These are phyloP conservation scores for Columba guinea DNA, from an alignment of 2,797 vertebrate species.

Conservation along the genomic window DNA sequence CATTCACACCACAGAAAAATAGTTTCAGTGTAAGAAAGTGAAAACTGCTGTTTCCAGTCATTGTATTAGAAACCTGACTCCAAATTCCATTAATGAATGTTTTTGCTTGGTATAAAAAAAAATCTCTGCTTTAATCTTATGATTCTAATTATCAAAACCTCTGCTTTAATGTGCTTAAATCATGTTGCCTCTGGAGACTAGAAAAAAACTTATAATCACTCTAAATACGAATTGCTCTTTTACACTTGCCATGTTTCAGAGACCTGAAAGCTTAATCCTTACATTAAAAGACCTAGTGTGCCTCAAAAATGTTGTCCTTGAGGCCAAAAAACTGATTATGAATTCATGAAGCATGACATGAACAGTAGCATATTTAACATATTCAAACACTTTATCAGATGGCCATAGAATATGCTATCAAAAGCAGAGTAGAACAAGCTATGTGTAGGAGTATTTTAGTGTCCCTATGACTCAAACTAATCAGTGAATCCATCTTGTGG, in stretches of 20 bases:
- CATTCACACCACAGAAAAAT: background rate
- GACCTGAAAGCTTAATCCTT: background rate
- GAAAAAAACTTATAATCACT: background rate
- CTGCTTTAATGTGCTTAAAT: background rate
- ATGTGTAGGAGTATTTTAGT: background rate
- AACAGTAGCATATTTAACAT: background rate
- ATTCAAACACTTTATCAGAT: background rate
- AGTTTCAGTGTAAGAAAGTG: background rate
- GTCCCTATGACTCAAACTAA: background rate
- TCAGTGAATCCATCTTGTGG: background rate
- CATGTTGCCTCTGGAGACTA: background rate
- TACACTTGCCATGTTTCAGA: background rate
- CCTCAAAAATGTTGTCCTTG: background rate
- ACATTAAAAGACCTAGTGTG: background rate
- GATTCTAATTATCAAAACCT: background rate
- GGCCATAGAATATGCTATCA: background rate
- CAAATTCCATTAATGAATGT: background rate
- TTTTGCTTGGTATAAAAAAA: background rate
- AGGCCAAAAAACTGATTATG: background rate
- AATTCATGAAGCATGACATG: background rate
- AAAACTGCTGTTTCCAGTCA: background rate
- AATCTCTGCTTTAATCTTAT: background rate
- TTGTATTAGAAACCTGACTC: background rate
- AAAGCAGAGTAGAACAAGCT: background rate
- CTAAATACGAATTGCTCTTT: background rate